These are phyloP conservation scores for Eupithecia centaureata DNA, from an alignment of 2,888 invertebrate species.

Conservation along the genomic window DNA sequence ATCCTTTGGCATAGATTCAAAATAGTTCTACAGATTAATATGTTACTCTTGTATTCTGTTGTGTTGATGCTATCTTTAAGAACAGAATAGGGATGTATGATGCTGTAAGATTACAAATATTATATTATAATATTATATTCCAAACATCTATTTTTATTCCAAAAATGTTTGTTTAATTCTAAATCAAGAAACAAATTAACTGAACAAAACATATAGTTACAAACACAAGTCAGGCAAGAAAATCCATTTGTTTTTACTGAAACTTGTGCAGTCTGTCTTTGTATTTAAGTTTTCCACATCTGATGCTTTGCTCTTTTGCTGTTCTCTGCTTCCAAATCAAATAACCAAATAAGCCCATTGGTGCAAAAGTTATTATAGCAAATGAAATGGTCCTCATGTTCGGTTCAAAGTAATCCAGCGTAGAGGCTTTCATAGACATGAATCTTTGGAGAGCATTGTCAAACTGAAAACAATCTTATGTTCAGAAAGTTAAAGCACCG, in stretches of 20 bases:
- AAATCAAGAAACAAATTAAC: background rate
- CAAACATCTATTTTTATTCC: background rate
- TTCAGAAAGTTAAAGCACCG: background rate
- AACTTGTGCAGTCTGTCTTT: slow-evolving; percentile 23
- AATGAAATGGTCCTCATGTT: slow-evolving; percentile 76
- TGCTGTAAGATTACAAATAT: background rate
- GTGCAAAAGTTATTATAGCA: slow-evolving; percentile 76
- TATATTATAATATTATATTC: background rate
- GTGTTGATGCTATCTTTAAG: background rate
- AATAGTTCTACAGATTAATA: background rate
- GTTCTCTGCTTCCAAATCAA: slow-evolving; percentile 77
- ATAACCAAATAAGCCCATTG: slow-evolving; percentile 80
- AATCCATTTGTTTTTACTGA: background rate
- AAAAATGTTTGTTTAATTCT: background rate
- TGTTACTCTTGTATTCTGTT: too few species aligned
- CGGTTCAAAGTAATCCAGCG: slow-evolving; percentile 86
- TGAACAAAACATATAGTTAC: background rate
- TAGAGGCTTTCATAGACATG: slow-evolving; percentile 85
- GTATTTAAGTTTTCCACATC: slow-evolving; percentile 85
- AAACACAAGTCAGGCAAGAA: background rate
- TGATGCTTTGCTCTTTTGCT: slow-evolving; percentile 77
- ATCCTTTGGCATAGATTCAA: background rate
- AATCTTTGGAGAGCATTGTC: slow-evolving; percentile 90
- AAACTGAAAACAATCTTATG: slow-evolving; percentile 84
- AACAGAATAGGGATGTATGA: background rate